Percentiles rank a stretch among this genome's conserved stretches.
Evolutionary conservation across 2,888 invertebrate genomes (phyloP).

Genomic region (Listrodromus nycthemerus): DNA sequence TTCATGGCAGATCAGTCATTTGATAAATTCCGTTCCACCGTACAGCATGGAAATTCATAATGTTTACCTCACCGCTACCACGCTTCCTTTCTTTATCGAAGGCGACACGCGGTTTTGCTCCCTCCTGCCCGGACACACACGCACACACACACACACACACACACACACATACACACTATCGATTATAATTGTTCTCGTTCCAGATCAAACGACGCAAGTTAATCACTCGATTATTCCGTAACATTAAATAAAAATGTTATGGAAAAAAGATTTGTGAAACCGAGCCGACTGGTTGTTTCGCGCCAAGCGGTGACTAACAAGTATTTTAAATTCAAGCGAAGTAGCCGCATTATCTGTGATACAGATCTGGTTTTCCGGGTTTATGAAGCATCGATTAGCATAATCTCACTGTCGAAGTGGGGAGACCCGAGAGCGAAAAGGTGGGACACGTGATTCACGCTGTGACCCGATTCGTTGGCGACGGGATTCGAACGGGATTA

Average conservation of each 20-base stretch:
- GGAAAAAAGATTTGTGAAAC: slow-evolving; percentile 7
- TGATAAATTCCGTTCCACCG: not conserved
- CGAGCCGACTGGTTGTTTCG: slow-evolving; percentile 28
- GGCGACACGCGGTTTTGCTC: not conserved
- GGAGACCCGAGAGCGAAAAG: not conserved
- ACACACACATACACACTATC: not conserved
- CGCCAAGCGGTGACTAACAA: slow-evolving; percentile 38
- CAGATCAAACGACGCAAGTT: slow-evolving; percentile 5
- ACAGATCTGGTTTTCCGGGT: slow-evolving; percentile 63
- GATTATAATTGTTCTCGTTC: slow-evolving; percentile 7
- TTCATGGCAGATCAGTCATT: not conserved
- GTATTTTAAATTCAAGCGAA: slow-evolving; percentile 23
- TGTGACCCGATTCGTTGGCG: slow-evolving; percentile 5
- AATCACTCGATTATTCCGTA: slow-evolving; percentile 25
- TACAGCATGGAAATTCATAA: not conserved
- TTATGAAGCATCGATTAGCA: slow-evolving; percentile 65
- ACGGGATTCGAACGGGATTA: slow-evolving; percentile 32
- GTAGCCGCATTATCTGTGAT: slow-evolving; percentile 45
- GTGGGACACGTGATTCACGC: slow-evolving; percentile 35
- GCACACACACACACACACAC: too few relatives aligned
- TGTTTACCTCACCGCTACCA: slow-evolving; percentile 1
- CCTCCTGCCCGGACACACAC: not conserved
- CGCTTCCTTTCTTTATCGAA: slow-evolving; percentile 1
- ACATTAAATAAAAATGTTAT: slow-evolving; percentile 1
- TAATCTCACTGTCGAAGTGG: slow-evolving; percentile 41